phyloP scores from a whole-genome alignment of 1,140 invertebrate species.

The Panagrolaimus sp. region DNA sequence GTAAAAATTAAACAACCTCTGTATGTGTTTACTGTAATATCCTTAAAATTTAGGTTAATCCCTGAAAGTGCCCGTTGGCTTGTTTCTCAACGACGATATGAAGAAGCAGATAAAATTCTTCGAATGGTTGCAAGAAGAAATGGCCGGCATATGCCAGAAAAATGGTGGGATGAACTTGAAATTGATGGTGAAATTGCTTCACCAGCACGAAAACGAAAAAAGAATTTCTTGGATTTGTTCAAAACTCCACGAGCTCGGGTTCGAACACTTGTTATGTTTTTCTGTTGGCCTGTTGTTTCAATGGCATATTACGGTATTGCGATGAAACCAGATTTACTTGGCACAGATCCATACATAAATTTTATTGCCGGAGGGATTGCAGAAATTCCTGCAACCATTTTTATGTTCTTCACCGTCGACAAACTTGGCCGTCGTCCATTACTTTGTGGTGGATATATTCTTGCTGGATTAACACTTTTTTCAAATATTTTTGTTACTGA shows the following conservation, averaged over 20 bases:
- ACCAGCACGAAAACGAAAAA: slow-evolving; percentile 25
- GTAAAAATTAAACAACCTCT: slow-evolving; percentile 38
- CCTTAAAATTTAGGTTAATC: slow-evolving; percentile 50
- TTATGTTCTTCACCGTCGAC: slow-evolving; percentile 53
- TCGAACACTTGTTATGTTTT: slow-evolving; percentile 28
- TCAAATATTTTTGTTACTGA: slow-evolving; percentile 46
- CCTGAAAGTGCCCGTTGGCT: slow-evolving; percentile 61
- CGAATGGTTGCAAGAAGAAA: slow-evolving; percentile 55
- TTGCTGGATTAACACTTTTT: slow-evolving; percentile 48
- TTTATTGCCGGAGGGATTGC: slow-evolving; percentile 46
- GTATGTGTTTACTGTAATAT: slow-evolving; percentile 14
- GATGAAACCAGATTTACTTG: slow-evolving; percentile 55
- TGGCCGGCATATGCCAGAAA: slow-evolving; percentile 45
- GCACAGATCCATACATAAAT: slow-evolving; percentile 55
- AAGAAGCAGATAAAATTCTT: slow-evolving; percentile 56
- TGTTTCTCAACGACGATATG: slow-evolving; percentile 55
- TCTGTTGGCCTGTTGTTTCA: slow-evolving; percentile 55
- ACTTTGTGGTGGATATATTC: slow-evolving; percentile 44
- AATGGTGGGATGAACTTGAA: slow-evolving; percentile 55
- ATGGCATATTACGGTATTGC: slow-evolving; percentile 60
- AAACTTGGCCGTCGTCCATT: slow-evolving; percentile 48
- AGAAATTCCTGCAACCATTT: slow-evolving; percentile 56
- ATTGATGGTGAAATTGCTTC: slow-evolving; percentile 17
- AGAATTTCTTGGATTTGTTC: slow-evolving; percentile 52
- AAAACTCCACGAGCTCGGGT: slow-evolving; percentile 49